phyloP scores from a whole-genome alignment of 37 sponge, comb jelly and placozoan species.

The Mnemiopsis leidyi region DNA sequence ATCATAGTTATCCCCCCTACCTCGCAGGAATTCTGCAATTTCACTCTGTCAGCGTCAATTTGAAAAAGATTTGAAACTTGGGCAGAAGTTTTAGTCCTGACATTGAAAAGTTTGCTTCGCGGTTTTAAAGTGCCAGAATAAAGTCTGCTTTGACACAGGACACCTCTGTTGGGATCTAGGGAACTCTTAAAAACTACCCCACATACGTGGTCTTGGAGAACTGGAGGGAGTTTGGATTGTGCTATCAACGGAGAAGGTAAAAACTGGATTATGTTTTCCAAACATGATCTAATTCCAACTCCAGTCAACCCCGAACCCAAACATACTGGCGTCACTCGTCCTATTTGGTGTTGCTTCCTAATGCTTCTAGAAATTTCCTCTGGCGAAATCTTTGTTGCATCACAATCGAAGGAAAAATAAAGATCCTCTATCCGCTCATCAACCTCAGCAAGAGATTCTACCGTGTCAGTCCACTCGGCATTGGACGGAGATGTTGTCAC shows the following conservation, averaged over 20 bases:
- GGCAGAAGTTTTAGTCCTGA: background rate
- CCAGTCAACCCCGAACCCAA: slow-evolving; percentile 24
- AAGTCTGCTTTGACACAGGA: background rate
- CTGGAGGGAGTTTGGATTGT: background rate
- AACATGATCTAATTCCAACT: background rate
- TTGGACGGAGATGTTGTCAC: background rate
- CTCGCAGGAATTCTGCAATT: background rate
- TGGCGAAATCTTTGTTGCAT: background rate
- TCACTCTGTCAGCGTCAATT: background rate
- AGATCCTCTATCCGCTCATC: slow-evolving; percentile 18
- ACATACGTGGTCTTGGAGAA: background rate
- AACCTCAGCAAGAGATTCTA: background rate
- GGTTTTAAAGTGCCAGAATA: background rate
- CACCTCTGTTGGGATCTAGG: background rate
- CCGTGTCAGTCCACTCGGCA: background rate
- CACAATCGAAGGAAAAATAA: slow-evolving; percentile 10
- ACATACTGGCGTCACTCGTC: background rate
- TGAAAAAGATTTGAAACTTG: background rate
- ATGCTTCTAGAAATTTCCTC: background rate
- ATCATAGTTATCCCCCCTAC: slow-evolving; percentile 19
- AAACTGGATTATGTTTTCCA: background rate
- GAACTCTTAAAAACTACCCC: slow-evolving; percentile 60
- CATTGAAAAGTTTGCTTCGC: background rate
- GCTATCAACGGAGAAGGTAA: background rate
- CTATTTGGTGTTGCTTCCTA: background rate